A percentile compares a stretch with the other conserved stretches of the same genome.
These are phyloP conservation scores for Mus caroli DNA, from an alignment of 2,797 vertebrate genomes.

Conservation along the genomic window DNA sequence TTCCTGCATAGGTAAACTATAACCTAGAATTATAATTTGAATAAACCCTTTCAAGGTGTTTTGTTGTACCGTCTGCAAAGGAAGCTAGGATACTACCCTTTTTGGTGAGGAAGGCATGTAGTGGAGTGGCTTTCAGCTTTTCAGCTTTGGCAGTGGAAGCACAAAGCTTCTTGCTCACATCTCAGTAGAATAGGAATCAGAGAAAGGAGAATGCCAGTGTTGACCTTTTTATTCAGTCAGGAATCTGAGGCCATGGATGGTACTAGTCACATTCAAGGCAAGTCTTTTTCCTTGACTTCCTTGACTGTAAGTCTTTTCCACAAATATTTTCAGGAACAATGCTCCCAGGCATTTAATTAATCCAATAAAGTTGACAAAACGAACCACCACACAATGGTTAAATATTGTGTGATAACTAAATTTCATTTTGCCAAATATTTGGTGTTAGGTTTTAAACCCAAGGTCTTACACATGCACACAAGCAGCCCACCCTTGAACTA, in stretches of 20 bases:
- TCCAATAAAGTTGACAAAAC: not conserved
- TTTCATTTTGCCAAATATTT: slow-evolving; percentile 40
- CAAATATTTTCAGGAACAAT: not conserved
- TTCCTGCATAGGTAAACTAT: not conserved
- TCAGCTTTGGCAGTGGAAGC: not conserved
- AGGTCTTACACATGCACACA: not conserved
- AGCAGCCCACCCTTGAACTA: not conserved
- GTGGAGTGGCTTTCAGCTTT: not conserved
- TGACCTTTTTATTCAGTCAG: not conserved
- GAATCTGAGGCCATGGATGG: not conserved
- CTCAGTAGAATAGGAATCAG: not conserved
- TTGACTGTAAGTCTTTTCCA: not conserved
- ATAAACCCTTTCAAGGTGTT: not conserved
- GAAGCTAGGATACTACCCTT: not conserved
- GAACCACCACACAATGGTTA: not conserved
- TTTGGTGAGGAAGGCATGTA: not conserved
- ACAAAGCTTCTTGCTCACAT: not conserved
- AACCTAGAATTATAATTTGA: not conserved
- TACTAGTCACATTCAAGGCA: not conserved
- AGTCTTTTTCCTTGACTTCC: not conserved
- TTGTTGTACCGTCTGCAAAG: not conserved
- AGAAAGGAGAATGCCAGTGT: not conserved
- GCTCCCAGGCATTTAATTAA: not conserved
- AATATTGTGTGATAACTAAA: slow-evolving; percentile 2
- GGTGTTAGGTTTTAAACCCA: not conserved